Percentiles rank a stretch among this genome's conserved stretches.
Conservation (phyloP, 2,797 vertebrate genomes). For the Acrossocheilus wenchowensis region DNA sequence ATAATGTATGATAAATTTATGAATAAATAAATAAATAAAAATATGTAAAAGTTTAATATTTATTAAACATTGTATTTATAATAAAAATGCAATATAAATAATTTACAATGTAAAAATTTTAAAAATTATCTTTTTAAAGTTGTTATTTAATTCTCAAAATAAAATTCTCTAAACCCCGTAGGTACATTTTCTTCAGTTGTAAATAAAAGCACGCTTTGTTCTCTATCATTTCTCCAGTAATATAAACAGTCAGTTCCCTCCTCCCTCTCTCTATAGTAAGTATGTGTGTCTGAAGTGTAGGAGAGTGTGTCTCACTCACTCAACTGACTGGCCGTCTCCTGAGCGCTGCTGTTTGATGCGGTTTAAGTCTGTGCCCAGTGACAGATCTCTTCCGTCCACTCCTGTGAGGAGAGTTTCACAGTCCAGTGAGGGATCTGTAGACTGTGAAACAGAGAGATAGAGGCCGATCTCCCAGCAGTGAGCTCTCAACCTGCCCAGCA, state of each 20-base stretch:
- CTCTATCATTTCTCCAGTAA: constrained; percentile 4
- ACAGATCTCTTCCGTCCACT: constrained; percentile 18
- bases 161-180: neutral
- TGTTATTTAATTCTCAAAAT: neutral
- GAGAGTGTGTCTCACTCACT: constrained; percentile 12
- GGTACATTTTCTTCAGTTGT: neutral
- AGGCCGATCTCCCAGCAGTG: constrained; percentile 35
- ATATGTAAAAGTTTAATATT: neutral
- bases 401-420: constrained; percentile 23
- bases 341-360: constrained; percentile 34
- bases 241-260: neutral
- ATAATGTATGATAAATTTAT: too few species aligned
- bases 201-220: constrained; percentile 14
- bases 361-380: constrained; percentile 17
- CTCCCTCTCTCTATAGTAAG: neutral
- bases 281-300: neutral
- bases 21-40: neutral
- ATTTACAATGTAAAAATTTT: neutral
- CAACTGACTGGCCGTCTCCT: neutral
- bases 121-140: neutral
- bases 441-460: constrained; percentile 35
- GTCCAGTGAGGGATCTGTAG: constrained; percentile 34
- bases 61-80: neutral
- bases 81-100: neutral
- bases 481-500: constrained; percentile 30